Evolutionary conservation across 2,888 invertebrate genomes (phyloP).

Genomic region (Hanleya hanleyi): DNA sequence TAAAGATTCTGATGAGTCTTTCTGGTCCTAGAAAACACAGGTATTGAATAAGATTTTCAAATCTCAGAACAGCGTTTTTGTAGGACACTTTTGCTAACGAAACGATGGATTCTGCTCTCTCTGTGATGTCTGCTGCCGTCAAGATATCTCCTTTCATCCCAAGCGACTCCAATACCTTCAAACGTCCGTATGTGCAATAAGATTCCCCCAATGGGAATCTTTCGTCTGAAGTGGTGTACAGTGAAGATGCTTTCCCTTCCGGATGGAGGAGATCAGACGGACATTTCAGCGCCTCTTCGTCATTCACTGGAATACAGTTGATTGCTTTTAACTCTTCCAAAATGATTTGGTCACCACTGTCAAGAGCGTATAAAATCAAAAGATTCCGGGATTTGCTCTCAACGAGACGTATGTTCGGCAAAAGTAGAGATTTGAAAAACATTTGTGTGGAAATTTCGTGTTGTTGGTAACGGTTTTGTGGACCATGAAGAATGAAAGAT

Average conservation of each 20-base stretch:
- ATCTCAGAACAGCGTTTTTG: conserved; percentile 14
- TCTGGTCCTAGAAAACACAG: no score
- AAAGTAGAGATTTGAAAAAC: no score
- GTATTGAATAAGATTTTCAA: no score
- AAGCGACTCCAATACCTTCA: conserved; percentile 30
- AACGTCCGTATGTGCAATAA: not conserved
- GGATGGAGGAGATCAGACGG: conserved; percentile 55
- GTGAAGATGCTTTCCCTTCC: conserved; percentile 27
- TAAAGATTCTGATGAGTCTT: conserved; percentile 11
- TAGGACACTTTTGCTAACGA: conserved; percentile 8
- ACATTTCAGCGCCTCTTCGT: conserved; percentile 41
- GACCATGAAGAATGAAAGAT: no score
- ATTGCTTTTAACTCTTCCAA: conserved; percentile 34
- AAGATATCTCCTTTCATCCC: conserved; percentile 44
- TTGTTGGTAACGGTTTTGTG: no score
- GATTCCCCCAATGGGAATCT: conserved; percentile 44
- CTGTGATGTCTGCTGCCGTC: conserved; percentile 32
- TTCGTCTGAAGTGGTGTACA: conserved; percentile 50
- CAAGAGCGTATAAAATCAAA: conserved; percentile 47
- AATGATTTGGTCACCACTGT: conserved; percentile 42
- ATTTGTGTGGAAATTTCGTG: no score
- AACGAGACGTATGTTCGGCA: no score
- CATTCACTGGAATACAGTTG: conserved; percentile 49
- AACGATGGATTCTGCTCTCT: conserved; percentile 39
- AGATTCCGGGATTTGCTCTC: conserved; percentile 37